Base-by-base conservation (phyloP, 2,888 invertebrate species). In the Acanthoscelides obtectus region DNA sequence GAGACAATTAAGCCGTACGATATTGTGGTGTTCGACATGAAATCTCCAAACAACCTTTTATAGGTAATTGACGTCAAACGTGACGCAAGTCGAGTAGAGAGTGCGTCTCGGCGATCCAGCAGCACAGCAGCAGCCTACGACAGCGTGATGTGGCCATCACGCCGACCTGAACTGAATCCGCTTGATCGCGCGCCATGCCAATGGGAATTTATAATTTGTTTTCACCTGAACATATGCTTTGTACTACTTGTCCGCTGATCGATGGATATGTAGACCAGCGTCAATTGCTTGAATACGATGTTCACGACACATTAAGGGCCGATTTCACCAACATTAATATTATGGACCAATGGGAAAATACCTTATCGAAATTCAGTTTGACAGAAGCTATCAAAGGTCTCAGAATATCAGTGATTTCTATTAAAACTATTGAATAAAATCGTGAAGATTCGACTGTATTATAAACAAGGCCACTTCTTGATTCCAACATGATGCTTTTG, bases 31-130 rank as follows among this genome's bases (percentile, higher is more conserved):
- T 72, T 71, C 66, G 71, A 73, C 71, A 70, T 68, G 74, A 77
- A 79, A 78, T 78, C 78, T 79, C 45, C 45, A 45, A 79, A 81
- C 78, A 77, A 78, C 79, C 80, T 79, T 81, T 79, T 79, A 79
- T 78, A 79, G 79, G 75, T 76, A 75, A 77, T 80, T 80, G 80
- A 80, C 81, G 81, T 81, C 81, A 80, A 71, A 70, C 72, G 72
- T 81, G 81, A 81, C 81, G 81, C 79, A 80, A 75, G 75, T 72
- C 69, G 64, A 63, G 21, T 45, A 45, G 45, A 4, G 45, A 45
- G 45, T 45, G 45, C 45, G 45, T 45, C 45, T 45, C 6, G 1
- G 45, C 45, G 45, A 17, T 45, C 45, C 45, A 45, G 45, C 45
- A 17, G 17, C 17, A 45, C 45, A 45, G 45, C 45, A 45, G 45